Base-by-base conservation (phyloP, 2,888 invertebrate genomes). In the Opisthograptis luteolata region DNA sequence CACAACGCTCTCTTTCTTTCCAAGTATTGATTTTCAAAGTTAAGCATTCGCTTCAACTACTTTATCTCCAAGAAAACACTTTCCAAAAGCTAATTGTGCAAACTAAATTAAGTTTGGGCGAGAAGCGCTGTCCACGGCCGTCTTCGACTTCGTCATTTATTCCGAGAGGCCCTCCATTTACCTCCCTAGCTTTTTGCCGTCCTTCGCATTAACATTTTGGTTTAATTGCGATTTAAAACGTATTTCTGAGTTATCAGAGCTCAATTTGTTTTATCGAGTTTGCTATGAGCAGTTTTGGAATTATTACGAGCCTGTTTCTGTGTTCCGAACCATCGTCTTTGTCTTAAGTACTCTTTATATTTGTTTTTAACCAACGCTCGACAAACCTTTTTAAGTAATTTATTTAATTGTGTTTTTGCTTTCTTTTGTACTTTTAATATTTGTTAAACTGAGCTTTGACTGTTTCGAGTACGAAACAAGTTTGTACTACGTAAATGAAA, bases 81-180 rank as follows among this genome's bases (percentile, higher is more conserved):
- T 72, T 70, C 64, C 62, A 60, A 72, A 70, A 73, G 78, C 76
- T 81, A 82, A 82, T 83, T 82, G 79, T 71, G 66, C 73, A 69
- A 75, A 76, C 78, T 81, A 81, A 62, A 80, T 82, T 76, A 72
- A 75, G 74, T 83, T 79, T 74, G 61, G 66, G 51, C 67, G 64
- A 55, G 47, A 58, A 60, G 66, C 66, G 68, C 66, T 76, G 79
- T 79, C 77, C 75, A 65, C 68, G 67, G 58, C 66, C 65, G 63
- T 61, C 70, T 67, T 68, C 53, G 36, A 48, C 55, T 53, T 57
- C 71, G 69, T 69, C 81, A 78, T 81, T 80, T 78, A 74, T 79
- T 73, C 76, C 70, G 67, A 76, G 70, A 68, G 64, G 64, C 68
- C 73, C 70, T 68, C 59, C 67, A 65, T 68, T 73, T 68, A 68